These are phyloP conservation scores for Botrylloides violaceus DNA, from an alignment of 23 tunicate species.

Conservation along the genomic window DNA sequence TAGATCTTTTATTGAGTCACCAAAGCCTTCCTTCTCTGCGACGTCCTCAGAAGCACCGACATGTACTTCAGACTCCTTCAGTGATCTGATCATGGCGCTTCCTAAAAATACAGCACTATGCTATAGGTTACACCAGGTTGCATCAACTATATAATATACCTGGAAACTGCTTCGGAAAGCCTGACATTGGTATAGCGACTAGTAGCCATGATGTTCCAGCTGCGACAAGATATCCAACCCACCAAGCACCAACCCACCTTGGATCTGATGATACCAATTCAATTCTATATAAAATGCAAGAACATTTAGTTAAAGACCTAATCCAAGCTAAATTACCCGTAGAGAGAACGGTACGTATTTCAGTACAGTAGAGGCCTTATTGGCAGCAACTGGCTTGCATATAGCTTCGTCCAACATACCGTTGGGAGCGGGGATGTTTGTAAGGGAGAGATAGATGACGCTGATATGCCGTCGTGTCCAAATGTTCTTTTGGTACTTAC, in stretches of 20 bases:
- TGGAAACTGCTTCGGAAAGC: slow-evolving; percentile 34
- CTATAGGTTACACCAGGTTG: neutral
- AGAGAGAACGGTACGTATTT: no score
- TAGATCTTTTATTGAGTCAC: slow-evolving; percentile 67
- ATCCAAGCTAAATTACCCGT: no score
- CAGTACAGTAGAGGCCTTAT: no score
- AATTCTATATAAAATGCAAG: no score
- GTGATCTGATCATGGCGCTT: slow-evolving; percentile 23
- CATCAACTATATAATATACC: neutral
- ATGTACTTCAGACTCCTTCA: slow-evolving; percentile 58
- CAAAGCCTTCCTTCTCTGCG: slow-evolving; percentile 49
- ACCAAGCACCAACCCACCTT: slow-evolving; percentile 46
- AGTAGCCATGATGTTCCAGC: neutral
- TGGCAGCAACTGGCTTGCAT: no score
- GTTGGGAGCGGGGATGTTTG: no score
- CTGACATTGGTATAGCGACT: slow-evolving; percentile 18
- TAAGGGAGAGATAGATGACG: no score
- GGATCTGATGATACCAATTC: slow-evolving; percentile 19
- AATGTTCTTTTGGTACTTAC: no score
- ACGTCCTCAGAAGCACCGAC: slow-evolving; percentile 36
- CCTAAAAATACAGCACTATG: no score
- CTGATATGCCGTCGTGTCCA: no score
- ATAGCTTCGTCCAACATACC: no score
- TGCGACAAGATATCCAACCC: slow-evolving; percentile 28
- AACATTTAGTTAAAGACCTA: no score